Percentiles rank a stretch among this genome's conserved stretches.
Conservation (phyloP, 2,113 vertebrate genomes). For the Campylomormyrus tamandua region DNA sequence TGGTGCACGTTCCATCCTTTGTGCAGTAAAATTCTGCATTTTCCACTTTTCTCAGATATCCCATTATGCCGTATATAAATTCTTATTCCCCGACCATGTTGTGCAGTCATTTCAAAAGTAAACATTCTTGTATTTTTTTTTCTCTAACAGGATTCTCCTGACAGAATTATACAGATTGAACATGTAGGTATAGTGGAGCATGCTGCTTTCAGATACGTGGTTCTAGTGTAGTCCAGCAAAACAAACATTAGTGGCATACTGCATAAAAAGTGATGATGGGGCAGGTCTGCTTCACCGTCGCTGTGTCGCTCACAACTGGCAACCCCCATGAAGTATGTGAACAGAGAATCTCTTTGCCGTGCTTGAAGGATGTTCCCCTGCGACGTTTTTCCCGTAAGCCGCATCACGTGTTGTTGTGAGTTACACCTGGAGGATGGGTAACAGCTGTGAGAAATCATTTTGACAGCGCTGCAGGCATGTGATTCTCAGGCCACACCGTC, state of each 20-base stretch:
- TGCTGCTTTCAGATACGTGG: not conserved
- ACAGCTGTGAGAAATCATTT: conserved; percentile 47
- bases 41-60: not conserved
- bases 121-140: not conserved
- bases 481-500: conserved; percentile 29
- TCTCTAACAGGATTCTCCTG: not conserved
- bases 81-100: not conserved
- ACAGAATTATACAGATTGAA: not conserved
- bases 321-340: conserved; percentile 25
- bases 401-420: conserved; percentile 42
- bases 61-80: not conserved
- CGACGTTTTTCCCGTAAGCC: conserved; percentile 47
- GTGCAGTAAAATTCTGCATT: not conserved
- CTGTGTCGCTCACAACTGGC: conserved; percentile 9
- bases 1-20: not conserved
- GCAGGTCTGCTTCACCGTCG: not conserved
- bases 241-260: not conserved
- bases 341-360: conserved; percentile 42
- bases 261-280: conserved; percentile 16
- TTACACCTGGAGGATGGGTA: conserved; percentile 45
- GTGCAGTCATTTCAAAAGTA: not conserved
- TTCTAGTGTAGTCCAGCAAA: not conserved
- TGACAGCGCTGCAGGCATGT: conserved; percentile 25
- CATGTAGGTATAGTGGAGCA: not conserved
- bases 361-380: conserved; percentile 41